Percentiles rank a stretch among this genome's conserved stretches.
Evolutionary conservation across 35 echinoderm and acorn worm genomes (phyloP).

Genomic region (Eucidaris tribuloides): DNA sequence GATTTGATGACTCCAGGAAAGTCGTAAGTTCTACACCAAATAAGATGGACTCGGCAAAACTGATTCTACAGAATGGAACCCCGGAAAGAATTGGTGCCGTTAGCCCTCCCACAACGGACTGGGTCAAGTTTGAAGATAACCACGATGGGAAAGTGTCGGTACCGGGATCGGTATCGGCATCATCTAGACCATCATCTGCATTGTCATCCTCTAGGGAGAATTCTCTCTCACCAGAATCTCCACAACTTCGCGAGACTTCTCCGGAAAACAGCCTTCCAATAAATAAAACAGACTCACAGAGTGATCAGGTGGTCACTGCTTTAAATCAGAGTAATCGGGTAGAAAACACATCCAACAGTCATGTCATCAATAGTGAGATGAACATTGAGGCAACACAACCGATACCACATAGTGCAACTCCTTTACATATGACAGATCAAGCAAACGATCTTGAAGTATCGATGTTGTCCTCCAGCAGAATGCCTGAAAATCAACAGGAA

Average conservation of each 20-base stretch:
- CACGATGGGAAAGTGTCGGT: background rate
- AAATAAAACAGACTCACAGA: too few species aligned
- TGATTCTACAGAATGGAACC: background rate
- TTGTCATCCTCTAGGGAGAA: background rate
- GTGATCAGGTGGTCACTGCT: too few species aligned
- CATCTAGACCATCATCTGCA: slow-evolving; percentile 22
- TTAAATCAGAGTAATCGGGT: too few species aligned
- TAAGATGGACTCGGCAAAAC: background rate
- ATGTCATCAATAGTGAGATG: slow-evolving; percentile 4
- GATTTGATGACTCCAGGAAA: slow-evolving; percentile 49
- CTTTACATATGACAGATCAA: background rate
- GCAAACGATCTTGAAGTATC: slow-evolving; percentile 11
- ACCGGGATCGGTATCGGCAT: background rate
- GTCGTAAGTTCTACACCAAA: slow-evolving; percentile 13
- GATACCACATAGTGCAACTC: background rate
- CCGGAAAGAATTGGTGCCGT: background rate
- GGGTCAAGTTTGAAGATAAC: slow-evolving; percentile 25
- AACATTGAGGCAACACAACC: background rate
- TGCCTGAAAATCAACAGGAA: background rate
- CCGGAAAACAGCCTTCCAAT: too few species aligned
- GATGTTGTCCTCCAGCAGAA: background rate
- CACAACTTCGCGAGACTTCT: too few species aligned
- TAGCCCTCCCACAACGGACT: background rate
- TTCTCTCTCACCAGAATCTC: background rate
- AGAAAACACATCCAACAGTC: too few species aligned